phyloP scores from a whole-genome alignment of 1,140 invertebrate species.

The Heliothis subflexa region DNA sequence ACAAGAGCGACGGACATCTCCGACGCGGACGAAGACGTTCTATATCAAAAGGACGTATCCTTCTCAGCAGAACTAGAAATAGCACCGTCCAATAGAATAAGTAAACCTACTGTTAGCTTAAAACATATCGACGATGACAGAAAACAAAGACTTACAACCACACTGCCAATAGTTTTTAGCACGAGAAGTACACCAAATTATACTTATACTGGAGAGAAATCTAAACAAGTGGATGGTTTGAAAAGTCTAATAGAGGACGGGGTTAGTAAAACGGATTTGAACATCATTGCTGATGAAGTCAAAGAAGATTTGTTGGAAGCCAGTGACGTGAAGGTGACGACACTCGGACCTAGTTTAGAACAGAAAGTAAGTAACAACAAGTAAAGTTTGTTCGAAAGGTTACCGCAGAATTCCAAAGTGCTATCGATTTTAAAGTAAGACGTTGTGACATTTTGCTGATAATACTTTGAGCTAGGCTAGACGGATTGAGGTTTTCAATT shows the following conservation, averaged over 20 bases:
- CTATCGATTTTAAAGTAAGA: slow-evolving; percentile 22
- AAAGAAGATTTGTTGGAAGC: slow-evolving; percentile 62
- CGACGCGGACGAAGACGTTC: slow-evolving; percentile 90
- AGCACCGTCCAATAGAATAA: slow-evolving; percentile 81
- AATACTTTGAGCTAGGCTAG: no score
- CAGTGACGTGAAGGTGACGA: slow-evolving; percentile 72
- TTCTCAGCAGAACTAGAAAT: slow-evolving; percentile 91
- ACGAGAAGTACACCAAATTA: slow-evolving; percentile 65
- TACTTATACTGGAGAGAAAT: slow-evolving; percentile 73
- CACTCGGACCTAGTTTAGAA: slow-evolving; percentile 83
- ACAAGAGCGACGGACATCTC: slow-evolving; percentile 87
- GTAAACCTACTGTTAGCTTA: slow-evolving; percentile 72
- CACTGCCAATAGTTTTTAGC: slow-evolving; percentile 56
- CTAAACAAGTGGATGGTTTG: slow-evolving; percentile 77
- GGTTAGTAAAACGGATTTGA: slow-evolving; percentile 79
- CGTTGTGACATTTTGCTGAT: not conserved
- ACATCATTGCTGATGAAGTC: slow-evolving; percentile 77
- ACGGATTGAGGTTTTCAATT: no score
- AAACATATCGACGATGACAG: slow-evolving; percentile 70
- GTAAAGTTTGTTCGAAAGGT: not conserved
- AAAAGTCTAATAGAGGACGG: slow-evolving; percentile 82
- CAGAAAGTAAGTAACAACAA: slow-evolving; percentile 74
- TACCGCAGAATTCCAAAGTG: not conserved
- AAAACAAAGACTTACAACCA: slow-evolving; percentile 60
- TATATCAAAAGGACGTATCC: slow-evolving; percentile 94